phyloP scores from a whole-genome alignment of 2,797 vertebrate genomes.

The Martes flavigula region DNA sequence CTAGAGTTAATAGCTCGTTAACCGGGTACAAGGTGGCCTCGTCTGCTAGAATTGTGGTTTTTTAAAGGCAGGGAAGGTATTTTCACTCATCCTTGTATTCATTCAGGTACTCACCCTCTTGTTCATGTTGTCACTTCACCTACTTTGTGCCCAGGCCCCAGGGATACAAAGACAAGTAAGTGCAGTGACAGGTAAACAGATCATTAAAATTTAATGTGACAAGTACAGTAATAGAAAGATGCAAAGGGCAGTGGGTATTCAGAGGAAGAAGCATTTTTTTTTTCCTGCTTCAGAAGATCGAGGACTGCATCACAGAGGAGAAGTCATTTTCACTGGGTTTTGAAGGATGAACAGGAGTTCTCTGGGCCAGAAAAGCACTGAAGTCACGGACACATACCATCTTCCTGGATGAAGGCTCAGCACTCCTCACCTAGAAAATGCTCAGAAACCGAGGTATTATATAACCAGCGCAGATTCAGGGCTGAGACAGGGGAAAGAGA shows the following conservation, averaged over 20 bases:
- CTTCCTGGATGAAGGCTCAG: background rate
- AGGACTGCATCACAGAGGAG: background rate
- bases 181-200: background rate
- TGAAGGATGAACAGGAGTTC: background rate
- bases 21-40: background rate
- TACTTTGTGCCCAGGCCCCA: background rate
- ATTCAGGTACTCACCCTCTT: background rate
- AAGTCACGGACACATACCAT: no score
- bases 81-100: background rate
- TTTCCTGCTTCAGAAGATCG: background rate
- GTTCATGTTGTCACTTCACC: background rate
- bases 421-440: background rate
- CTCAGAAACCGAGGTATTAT: rapidly evolving
- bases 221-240: background rate
- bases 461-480: background rate
- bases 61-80: background rate
- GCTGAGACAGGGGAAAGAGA: background rate
- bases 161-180: background rate
- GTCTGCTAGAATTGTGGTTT: background rate
- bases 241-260: background rate
- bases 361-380: background rate
- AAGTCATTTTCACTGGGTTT: background rate
- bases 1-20: background rate
- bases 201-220: background rate
- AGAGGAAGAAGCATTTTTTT: background rate